Base-by-base conservation (phyloP, 2,888 invertebrate species). In the Rhamnusium bicolor region DNA sequence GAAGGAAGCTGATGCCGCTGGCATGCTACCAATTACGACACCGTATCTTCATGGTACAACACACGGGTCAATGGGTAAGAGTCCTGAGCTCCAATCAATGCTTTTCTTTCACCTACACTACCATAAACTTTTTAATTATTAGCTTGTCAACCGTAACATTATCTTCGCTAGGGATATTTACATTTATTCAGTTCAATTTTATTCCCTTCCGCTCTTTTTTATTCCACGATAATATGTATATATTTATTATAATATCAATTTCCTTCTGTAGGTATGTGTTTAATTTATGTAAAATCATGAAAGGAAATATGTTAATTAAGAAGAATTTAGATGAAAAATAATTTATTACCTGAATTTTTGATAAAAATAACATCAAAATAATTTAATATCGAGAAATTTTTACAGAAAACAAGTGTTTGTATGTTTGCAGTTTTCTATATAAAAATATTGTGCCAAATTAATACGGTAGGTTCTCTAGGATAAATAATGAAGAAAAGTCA, bases 1-100 rank as follows among this genome's bases (percentile, higher is more conserved):
- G 84, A 84, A 86, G 85, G 86, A 86, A 86, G 83, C 83, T 80
- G 78, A 78, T 79, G 78, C 80, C 76, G 82, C 80, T 83, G 80
- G 79, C 67, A 70, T 69, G 71, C 71, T 71, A 76, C 70, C 78
- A 74, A 78, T 78, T 76, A 76, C 69, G 71, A 74, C 74, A 69
- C 72, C 74, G 67, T 67, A 69, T 46, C 71, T 71, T 49, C 60
- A 67, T 40, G 72, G 74, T 68, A 58, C 74, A 47, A 24, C 58
- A 68, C 73, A 73, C 76, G 76, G 77, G 77, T 76, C 79, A 73
- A 72, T 70, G 67, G 63, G 70, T 53, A 63, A 29, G 32, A 32
- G 32, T 18, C 32, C 29, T 24, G 14, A 12, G 24, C 54, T 54
- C 54, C 24, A 24, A 54, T 54, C 24, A 19, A 54, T 24, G n/a